Base-by-base conservation (phyloP, 2,888 invertebrate species). In the Glyphotaelius pellucidus region DNA sequence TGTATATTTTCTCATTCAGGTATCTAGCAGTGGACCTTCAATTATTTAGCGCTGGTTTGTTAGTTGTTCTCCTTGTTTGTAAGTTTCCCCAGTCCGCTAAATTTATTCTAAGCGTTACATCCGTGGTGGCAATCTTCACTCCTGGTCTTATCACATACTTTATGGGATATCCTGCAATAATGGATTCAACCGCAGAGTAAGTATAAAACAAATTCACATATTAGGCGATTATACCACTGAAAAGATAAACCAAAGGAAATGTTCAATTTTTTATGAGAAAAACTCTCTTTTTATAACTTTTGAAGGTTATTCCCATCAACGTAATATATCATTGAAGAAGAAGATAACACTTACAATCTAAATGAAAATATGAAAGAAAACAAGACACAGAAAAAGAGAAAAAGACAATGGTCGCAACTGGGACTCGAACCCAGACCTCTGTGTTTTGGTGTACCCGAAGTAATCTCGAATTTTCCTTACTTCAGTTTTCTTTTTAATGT, bases 11-110 rank as follows among this genome's bases (percentile, higher is more conserved):
- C n/a, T 86, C 25, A 42, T 89, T 89, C 42, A 92, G 95, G 95
- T 95, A 94, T 93, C 92, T 95, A 52, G 94, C 94, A 47, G 92
- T 94, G 2, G 95, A 95, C 91, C 94, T 94, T 3, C 95, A 95
- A 92, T 91, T 94, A 35, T 95, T 94, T 93, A 85, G 94, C 52
- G 30, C 94, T 30, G 94, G 94, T 38, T 89, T 94, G 32, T 38
- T 94, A 38, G 83, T 94, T 15, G 90, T 95, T 80, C 94, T 93
- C 86, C n/a, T 94, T 15, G 93, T 94, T 31, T 94, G 94, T 93
- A 94, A 93, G 67, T 93, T 90, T 91, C 93, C 94, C 89, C 90
- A 93, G 91, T 90, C 93, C 84, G 93, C 94, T 3, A 94, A 92
- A 38, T 25, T 52, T 42, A 91, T 93, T 92, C 93, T 93, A 25